Percentiles rank a stretch among this genome's conserved stretches.
Evolutionary conservation across 64 coral and sea anemone genomes (phyloP).

Genomic region (Platygyra sinensis): DNA sequence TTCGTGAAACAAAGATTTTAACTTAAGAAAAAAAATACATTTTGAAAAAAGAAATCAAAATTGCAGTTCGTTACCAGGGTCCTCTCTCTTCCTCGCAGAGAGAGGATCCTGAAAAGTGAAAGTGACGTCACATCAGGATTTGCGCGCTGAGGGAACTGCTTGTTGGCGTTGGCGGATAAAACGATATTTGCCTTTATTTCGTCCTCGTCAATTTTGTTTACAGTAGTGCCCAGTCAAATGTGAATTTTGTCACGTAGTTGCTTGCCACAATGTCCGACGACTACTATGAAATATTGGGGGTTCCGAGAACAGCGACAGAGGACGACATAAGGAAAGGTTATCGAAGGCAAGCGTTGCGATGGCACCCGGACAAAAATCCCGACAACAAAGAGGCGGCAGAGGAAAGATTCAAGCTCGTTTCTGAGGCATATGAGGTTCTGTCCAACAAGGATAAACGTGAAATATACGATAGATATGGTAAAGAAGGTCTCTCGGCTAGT

Average conservation of each 20-base stretch:
- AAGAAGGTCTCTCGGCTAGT: constrained; percentile 71
- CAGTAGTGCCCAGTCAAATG: background rate
- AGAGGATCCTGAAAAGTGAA: background rate
- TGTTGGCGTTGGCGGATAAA: background rate
- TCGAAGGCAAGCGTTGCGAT: constrained; percentile 81
- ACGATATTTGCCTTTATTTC: background rate
- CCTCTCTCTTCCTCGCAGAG: too few species aligned
- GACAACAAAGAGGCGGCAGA: constrained; percentile 73
- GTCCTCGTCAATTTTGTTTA: background rate
- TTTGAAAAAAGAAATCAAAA: too few species aligned
- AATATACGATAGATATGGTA: constrained; percentile 86
- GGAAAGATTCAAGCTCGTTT: constrained; percentile 80
- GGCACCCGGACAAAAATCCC: constrained; percentile 95
- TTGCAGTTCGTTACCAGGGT: too few species aligned
- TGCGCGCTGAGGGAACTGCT: too few species aligned
- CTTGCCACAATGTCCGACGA: constrained; percentile 44
- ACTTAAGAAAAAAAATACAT: too few species aligned
- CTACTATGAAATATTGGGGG: constrained; percentile 80
- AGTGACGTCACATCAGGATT: background rate
- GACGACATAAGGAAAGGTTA: constrained; percentile 89
- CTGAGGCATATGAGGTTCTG: constrained; percentile 93
- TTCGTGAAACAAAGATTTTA: too few species aligned
- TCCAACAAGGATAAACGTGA: constrained; percentile 91
- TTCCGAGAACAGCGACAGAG: constrained; percentile 55
- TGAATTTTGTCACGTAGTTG: background rate